Evolutionary conservation across 2,888 invertebrate species (phyloP), one percentile per base, ranked within the genome.

Genomic region (Gerris lacustris): DNA sequence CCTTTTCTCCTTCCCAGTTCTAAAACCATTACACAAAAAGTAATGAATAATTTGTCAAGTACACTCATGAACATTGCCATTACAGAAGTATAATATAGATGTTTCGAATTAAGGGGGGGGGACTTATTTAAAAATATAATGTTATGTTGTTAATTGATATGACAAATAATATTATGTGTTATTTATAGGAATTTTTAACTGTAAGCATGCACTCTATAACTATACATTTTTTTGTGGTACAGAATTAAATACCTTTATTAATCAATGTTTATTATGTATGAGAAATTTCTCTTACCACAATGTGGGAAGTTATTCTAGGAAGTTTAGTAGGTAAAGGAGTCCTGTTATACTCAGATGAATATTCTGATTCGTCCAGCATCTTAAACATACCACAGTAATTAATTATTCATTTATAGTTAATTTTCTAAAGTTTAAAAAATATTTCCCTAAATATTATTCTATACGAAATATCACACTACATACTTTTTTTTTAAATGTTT

Each of bases 351-450:
- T 82, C 83, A 69, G 82, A 83, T 75, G 82, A 82, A 76, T 82
- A 82, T 76, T 83, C 83, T 63, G 82, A 82, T 77, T 83, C 82
- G 74, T 82, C 82, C 74, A 83, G 80, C 78, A 82, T 81, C 82
- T 83, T 77, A 72, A 76, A 75, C 74, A 77, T 67, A 73, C 74
- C 75, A 76, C 70, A 18, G 5, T 15, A 67, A 6, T 0, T 62
- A 67, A 44, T 55, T 55, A 55, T 55, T 55, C 2, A 55, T 55
- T 4, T 15, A 5, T 55, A 11, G 9, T 55, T 55, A 9, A 55
- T 55, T 55, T 31, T 31, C 31, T 31, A 31, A 31, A 31, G 31
- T 31, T 31, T 31, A 66, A 66, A 66, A n/a, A n/a, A 66, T 66
- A 66, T 17, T 17, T 66, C 31, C 2, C 66, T 17, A 66, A 17